These are phyloP conservation scores for Aleiodes testaceus DNA, from an alignment of 2,888 invertebrate genomes.

Conservation along the genomic window DNA sequence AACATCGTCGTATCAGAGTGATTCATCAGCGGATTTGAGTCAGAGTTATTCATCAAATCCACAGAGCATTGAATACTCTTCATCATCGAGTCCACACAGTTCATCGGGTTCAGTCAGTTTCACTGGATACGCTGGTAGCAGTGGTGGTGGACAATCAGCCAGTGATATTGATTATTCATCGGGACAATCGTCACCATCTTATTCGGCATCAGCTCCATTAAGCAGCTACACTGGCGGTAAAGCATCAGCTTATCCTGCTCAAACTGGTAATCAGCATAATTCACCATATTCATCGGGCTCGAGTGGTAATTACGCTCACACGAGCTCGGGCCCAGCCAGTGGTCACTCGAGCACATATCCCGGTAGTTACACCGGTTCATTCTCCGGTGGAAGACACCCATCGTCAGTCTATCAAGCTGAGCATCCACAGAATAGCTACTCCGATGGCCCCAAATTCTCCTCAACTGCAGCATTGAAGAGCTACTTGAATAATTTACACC, in stretches of 20 bases:
- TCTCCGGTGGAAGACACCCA: slow-evolving; percentile 31
- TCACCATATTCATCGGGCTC: slow-evolving; percentile 44
- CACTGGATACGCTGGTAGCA: slow-evolving; percentile 43
- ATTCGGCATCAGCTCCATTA: slow-evolving; percentile 41
- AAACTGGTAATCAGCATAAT: slow-evolving; percentile 34
- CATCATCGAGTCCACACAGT: slow-evolving; percentile 30
- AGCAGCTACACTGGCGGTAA: slow-evolving; percentile 45
- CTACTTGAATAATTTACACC: slow-evolving; percentile 47
- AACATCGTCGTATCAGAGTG: slow-evolving; percentile 52
- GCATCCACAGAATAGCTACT: slow-evolving; percentile 39
- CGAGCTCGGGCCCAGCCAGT: background rate
- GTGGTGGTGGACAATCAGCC: slow-evolving; percentile 43
- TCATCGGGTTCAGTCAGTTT: slow-evolving; percentile 40
- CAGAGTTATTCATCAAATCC: slow-evolving; percentile 50
- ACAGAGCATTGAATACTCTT: slow-evolving; percentile 37
- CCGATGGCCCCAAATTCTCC: slow-evolving; percentile 40
- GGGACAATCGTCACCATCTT: slow-evolving; percentile 41
- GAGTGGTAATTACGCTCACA: slow-evolving; percentile 38
- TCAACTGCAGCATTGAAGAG: slow-evolving; percentile 38
- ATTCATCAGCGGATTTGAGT: slow-evolving; percentile 42
- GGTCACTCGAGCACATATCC: slow-evolving; percentile 31
- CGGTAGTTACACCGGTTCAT: slow-evolving; percentile 14
- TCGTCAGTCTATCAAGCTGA: slow-evolving; percentile 14
- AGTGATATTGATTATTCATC: slow-evolving; percentile 49
- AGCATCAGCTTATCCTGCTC: slow-evolving; percentile 42